phyloP scores from a whole-genome alignment of 2,113 vertebrate genomes.

The Sminthopsis crassicaudata region DNA sequence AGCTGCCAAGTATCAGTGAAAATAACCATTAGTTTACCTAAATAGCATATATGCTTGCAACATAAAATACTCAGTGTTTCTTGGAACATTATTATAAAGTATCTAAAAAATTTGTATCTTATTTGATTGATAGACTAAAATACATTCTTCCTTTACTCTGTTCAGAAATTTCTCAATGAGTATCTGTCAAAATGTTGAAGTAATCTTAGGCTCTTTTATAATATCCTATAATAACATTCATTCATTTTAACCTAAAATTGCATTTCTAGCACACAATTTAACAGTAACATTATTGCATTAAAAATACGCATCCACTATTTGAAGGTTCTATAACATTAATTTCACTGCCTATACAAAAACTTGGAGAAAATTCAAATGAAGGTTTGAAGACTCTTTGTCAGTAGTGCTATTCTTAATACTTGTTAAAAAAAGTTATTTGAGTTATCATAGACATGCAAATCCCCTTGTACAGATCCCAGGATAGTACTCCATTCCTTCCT shows the following conservation, averaged over 20 bases:
- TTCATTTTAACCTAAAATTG: neutral
- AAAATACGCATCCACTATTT: neutral
- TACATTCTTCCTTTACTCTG: constrained; percentile 37
- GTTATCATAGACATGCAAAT: constrained; percentile 68
- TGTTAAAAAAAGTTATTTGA: constrained; percentile 66
- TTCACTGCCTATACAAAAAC: neutral
- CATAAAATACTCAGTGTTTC: constrained; percentile 16
- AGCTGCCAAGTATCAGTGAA: constrained; percentile 22
- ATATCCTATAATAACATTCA: neutral
- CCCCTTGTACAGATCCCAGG: constrained; percentile 16
- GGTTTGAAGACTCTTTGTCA: constrained; percentile 33
- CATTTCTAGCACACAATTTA: neutral
- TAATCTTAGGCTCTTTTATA: constrained; percentile 53
- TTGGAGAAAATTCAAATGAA: neutral
- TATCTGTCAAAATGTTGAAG: constrained; percentile 63
- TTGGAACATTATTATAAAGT: constrained; percentile 73
- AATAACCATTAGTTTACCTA: constrained; percentile 50
- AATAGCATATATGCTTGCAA: constrained; percentile 53
- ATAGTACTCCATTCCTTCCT: neutral
- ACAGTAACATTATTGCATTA: neutral
- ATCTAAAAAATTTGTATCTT: constrained; percentile 72
- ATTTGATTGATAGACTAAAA: constrained; percentile 34
- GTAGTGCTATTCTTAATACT: neutral
- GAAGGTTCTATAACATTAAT: neutral
- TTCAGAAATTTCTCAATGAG: constrained; percentile 71